These are phyloP conservation scores for Macrochelys suwanniensis DNA, from an alignment of 2,797 vertebrate species.

Conservation along the genomic window DNA sequence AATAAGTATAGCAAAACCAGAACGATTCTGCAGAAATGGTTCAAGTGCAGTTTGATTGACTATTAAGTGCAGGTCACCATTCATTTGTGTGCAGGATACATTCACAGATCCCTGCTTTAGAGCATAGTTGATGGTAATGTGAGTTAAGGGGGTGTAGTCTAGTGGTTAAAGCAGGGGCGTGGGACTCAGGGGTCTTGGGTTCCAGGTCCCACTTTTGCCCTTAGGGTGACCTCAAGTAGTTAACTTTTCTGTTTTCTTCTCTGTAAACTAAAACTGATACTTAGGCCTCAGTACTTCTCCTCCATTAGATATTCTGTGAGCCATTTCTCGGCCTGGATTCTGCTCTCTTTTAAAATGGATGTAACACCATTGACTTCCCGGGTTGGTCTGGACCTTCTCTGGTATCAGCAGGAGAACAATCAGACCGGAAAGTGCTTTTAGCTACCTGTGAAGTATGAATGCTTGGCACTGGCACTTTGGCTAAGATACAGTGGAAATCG, in stretches of 20 bases:
- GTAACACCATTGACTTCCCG: not conserved
- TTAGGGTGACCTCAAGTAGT: not conserved
- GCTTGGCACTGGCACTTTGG: not conserved
- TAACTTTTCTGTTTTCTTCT: not conserved
- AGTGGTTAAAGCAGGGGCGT: not conserved
- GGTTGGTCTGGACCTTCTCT: not conserved
- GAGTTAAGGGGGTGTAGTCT: not conserved
- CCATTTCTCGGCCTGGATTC: not conserved
- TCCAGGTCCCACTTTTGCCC: not conserved
- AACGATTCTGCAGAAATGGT: rapidly evolving
- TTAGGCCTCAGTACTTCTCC: not conserved
- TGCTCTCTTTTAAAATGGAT: not conserved
- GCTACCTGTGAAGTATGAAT: not conserved
- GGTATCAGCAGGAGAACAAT: not conserved
- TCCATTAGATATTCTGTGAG: no score
- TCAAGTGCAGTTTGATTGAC: not conserved
- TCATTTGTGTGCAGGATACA: not conserved
- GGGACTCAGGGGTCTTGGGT: not conserved
- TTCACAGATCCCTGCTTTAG: not conserved
- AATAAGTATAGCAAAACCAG: not conserved
- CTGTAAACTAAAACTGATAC: not conserved
- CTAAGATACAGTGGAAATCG: not conserved
- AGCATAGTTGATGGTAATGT: not conserved
- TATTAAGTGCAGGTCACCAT: no score
- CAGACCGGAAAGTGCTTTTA: not conserved